Conservation (phyloP, 1,140 invertebrate species). For the Heliconius himera region DNA sequence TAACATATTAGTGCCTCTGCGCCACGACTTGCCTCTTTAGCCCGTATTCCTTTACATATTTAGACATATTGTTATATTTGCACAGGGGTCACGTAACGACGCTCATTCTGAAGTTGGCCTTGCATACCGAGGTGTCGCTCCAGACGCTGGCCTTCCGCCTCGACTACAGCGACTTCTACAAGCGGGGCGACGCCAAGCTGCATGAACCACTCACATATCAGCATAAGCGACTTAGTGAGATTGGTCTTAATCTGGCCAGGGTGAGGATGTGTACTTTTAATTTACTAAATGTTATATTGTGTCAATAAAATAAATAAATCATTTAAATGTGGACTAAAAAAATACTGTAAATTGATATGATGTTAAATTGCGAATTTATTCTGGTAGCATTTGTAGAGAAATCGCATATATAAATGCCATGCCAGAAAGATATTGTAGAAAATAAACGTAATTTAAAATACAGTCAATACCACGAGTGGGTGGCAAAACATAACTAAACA, state of each 20-base stretch:
- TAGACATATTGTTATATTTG: neutral
- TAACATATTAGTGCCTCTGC: no score
- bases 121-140: constrained; percentile 89
- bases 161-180: constrained; percentile 96
- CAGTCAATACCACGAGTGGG: no score
- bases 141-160: constrained; percentile 94
- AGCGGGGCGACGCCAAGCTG: constrained; percentile 88
- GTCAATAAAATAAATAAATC: no score
- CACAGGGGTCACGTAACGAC: constrained; percentile 88
- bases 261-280: constrained; percentile 38
- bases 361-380: no score
- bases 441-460: no score
- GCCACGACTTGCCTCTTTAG: no score
- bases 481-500: no score
- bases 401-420: no score
- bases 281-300: neutral
- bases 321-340: no score
- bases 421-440: no score
- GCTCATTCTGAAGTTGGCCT: constrained; percentile 90
- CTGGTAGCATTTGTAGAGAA: no score
- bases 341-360: no score
- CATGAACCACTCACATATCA: constrained; percentile 89
- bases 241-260: constrained; percentile 66
- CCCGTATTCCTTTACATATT: neutral
- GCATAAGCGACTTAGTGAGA: constrained; percentile 85